Percentiles rank a stretch among this genome's conserved stretches.
These are phyloP conservation scores for Anthonomus grandis DNA, from an alignment of 1,140 invertebrate species.

Conservation along the genomic window DNA sequence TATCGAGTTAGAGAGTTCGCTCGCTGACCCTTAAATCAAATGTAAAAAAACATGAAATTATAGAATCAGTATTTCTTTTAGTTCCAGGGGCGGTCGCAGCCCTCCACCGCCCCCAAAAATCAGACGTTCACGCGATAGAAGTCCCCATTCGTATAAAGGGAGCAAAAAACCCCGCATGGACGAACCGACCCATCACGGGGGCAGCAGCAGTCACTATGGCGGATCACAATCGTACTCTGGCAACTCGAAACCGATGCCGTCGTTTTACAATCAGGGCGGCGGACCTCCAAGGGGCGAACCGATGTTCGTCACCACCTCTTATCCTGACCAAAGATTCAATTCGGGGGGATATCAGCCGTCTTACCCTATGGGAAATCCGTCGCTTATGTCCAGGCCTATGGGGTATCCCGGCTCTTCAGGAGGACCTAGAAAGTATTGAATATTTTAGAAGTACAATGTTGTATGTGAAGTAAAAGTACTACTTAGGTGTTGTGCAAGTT, in stretches of 20 bases:
- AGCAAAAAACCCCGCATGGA: neutral
- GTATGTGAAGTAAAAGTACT: no score
- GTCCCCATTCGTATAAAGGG: neutral
- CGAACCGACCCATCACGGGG: neutral
- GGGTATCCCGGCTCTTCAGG: constrained; percentile 1
- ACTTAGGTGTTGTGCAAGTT: no score
- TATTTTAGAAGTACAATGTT: no score
- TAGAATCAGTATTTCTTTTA: neutral
- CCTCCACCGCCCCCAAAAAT: constrained; percentile 12
- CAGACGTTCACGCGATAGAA: constrained; percentile 3
- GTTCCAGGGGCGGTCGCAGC: constrained; percentile 2
- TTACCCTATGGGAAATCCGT: neutral
- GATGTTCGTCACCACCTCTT: neutral
- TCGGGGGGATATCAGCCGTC: neutral
- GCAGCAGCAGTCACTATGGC: neutral
- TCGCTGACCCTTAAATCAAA: no score
- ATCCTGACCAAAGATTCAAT: neutral
- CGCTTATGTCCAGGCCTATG: constrained; percentile 9
- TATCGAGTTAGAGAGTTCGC: no score
- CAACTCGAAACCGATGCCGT: constrained; percentile 1
- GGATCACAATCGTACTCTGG: neutral
- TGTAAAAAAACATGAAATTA: neutral
- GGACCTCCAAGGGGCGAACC: neutral
- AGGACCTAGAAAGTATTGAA: constrained; percentile 7
- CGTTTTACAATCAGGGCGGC: neutral